phyloP scores from a whole-genome alignment of 1,140 invertebrate species.

The Sarcophaga peregrina region DNA sequence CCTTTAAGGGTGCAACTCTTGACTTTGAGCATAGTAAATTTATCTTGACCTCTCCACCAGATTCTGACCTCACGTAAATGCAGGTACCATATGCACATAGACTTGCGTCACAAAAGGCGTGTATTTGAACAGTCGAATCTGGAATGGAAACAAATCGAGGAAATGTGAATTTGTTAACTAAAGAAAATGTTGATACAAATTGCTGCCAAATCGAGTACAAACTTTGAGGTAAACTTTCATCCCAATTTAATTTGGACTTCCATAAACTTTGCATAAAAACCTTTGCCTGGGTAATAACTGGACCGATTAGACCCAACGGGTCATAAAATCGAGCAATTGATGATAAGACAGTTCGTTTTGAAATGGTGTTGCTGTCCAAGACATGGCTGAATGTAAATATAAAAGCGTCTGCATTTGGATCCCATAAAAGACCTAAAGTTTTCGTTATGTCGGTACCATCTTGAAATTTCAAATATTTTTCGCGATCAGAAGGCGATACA shows the following conservation, averaged over 20 bases:
- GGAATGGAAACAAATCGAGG: slow-evolving; percentile 20
- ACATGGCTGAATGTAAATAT: no score
- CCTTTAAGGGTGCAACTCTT: no score
- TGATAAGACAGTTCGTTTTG: slow-evolving; percentile 51
- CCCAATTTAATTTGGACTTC: slow-evolving; percentile 22
- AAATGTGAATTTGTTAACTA: background rate
- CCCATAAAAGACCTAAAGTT: no score
- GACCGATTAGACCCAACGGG: slow-evolving; percentile 55
- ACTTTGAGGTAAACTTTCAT: slow-evolving; percentile 5
- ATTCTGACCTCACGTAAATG: background rate
- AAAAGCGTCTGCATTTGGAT: no score
- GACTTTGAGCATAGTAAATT: slow-evolving; percentile 20
- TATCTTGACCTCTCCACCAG: background rate
- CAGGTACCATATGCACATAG: background rate
- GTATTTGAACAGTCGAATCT: background rate
- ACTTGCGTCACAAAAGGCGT: slow-evolving; percentile 14
- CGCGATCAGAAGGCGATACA: no score
- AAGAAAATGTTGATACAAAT: background rate
- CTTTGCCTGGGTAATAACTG: slow-evolving; percentile 49
- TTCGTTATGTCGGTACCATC: no score
- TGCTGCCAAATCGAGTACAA: background rate
- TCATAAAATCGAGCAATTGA: slow-evolving; percentile 53
- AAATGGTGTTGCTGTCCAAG: background rate
- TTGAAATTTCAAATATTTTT: no score
- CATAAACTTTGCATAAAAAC: slow-evolving; percentile 25